Base-by-base conservation (phyloP, 1,140 invertebrate species). In the Ctenoplectra terminalis region DNA sequence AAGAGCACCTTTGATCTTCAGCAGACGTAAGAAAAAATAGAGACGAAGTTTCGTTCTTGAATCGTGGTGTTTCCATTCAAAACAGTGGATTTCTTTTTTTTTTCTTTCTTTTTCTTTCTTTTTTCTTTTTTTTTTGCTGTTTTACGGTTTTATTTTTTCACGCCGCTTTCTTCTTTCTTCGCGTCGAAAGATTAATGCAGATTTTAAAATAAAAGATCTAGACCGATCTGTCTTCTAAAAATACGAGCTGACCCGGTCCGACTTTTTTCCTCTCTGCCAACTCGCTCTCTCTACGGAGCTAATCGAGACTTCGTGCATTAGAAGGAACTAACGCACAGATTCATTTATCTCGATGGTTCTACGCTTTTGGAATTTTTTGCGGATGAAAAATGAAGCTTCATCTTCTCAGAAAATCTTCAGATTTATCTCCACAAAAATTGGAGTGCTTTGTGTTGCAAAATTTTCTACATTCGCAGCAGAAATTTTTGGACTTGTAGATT, bases 201-300 rank as follows among this genome's bases (percentile, higher is more conserved):
- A 48, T 29, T 61, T 72, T 50, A 52, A 52, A 72, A 48, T 71
- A 50, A 72, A 72, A 46, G 20, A 64, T 84, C 56, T 56, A 70
- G 69, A 81, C 46, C 31, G 37, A 73, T 64, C 29, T 63, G 48
- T 34, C 67, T 76, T 73, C 85, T 77, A 86, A 77, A 86, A 82
- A 85, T 86, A 86, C 60, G 52, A 69, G 31, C 48, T 73, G 69
- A 85, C 80, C 50, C 31, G 63, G 34, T 72, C 56, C 52, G 63
- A 82, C 50, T 54, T 85, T 85, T 85, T 86, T 73, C 26, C n/a
- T 29, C 69, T n/a, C 46, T 46, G 31, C 46, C 66, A 76, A 72
- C 26, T 72, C 40, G 23, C 5, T 43, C 23, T 15, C 26, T 31
- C 63, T 46, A 34, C 46, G 20, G 11, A 43, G 46, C 20, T 63